These are phyloP conservation scores for Seriola dumerili DNA, from an alignment of 2,113 vertebrate species.

Conservation along the genomic window DNA sequence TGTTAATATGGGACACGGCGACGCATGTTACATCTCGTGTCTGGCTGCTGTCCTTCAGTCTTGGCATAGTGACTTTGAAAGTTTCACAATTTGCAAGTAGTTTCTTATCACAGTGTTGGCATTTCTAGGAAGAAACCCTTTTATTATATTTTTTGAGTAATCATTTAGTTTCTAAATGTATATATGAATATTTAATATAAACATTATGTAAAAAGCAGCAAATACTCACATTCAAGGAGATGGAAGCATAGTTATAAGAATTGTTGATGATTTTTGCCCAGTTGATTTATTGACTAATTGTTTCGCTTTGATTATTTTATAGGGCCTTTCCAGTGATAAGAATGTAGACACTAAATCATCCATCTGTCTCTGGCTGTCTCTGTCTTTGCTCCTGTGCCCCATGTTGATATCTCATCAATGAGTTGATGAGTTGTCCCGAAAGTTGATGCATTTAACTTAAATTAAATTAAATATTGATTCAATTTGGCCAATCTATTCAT, in stretches of 20 bases:
- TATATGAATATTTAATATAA: background rate
- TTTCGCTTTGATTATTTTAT: background rate
- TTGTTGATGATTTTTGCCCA: background rate
- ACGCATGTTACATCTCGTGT: background rate
- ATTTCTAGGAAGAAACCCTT: background rate
- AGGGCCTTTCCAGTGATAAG: background rate
- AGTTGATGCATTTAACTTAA: background rate
- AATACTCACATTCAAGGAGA: background rate
- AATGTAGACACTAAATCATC: background rate
- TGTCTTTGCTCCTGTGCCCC: background rate
- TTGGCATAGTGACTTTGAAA: background rate
- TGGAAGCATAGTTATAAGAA: background rate
- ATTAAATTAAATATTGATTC: background rate
- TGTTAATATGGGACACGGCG: conserved; percentile 28
- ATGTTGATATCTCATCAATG: background rate
- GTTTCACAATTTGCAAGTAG: background rate
- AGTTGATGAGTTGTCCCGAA: no score
- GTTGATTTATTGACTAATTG: background rate
- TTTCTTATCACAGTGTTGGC: background rate
- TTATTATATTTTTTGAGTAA: background rate
- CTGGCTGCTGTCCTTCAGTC: background rate
- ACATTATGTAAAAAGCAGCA: background rate
- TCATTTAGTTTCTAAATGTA: background rate
- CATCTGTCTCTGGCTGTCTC: background rate
- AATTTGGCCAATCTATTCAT: background rate